Percentiles rank a stretch among this genome's conserved stretches.
Conservation (phyloP, 2,888 invertebrate genomes). For the Tribolium freemani region DNA sequence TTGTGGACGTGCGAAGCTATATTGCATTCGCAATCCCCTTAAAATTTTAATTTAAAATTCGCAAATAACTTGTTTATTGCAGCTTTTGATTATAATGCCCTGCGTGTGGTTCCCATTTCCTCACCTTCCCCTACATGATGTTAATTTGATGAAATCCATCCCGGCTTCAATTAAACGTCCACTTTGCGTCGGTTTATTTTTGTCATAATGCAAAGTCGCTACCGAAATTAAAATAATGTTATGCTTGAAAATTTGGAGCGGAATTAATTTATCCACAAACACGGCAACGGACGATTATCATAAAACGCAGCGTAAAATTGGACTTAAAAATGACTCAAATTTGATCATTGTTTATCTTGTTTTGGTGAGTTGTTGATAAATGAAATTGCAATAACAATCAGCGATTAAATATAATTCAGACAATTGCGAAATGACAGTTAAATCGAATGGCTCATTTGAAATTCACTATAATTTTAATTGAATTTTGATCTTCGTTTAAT, state of each 20-base stretch:
- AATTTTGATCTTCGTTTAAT: constrained; percentile 31
- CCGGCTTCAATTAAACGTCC: neutral
- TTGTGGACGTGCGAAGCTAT: no score
- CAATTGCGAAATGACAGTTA: neutral
- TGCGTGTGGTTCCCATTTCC: neutral
- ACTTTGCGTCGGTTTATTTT: neutral
- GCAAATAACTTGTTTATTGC: no score
- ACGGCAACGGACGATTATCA: neutral
- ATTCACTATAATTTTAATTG: constrained; percentile 9
- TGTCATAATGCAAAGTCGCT: constrained; percentile 7
- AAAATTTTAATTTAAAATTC: no score
- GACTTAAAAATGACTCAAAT: neutral
- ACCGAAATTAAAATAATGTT: constrained; percentile 5
- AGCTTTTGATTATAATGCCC: no score
- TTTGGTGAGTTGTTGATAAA: neutral
- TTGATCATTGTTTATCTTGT: neutral
- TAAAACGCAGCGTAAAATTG: neutral
- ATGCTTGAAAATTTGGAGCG: neutral
- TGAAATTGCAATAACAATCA: no score
- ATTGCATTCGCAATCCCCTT: no score
- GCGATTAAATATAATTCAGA: neutral
- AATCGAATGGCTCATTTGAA: neutral
- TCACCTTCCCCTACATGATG: neutral
- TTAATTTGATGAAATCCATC: neutral
- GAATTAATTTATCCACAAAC: neutral